Evolutionary conservation across 2,888 invertebrate species (phyloP).

Genomic region (Liopterus haemorrhoidalis): DNA sequence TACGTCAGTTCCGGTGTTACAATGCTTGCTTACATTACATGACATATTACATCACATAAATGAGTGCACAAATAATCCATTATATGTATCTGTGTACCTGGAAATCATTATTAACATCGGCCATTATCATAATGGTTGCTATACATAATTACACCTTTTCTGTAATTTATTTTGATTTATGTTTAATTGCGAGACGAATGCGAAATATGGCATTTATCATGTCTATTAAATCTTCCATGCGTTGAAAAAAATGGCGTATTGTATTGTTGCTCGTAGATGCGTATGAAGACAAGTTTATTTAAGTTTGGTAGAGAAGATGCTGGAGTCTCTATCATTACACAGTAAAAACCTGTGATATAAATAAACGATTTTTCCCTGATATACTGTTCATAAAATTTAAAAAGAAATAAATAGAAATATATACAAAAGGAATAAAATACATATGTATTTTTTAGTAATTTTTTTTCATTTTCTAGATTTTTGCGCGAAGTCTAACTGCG

Average conservation of each 20-base stretch:
- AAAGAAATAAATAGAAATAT: neutral
- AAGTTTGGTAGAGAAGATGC: too few species aligned
- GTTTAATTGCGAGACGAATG: slow-evolving; percentile 12
- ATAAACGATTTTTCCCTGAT: neutral
- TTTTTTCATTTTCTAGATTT: too few species aligned
- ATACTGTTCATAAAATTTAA: neutral
- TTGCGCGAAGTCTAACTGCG: too few species aligned
- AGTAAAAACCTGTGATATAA: too few species aligned
- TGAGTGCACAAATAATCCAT: slow-evolving; percentile 24
- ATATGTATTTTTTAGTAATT: too few species aligned
- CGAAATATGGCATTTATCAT: neutral
- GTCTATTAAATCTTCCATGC: too few species aligned
- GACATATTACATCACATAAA: slow-evolving; percentile 23
- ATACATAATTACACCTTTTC: slow-evolving; percentile 18
- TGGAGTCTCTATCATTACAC: too few species aligned
- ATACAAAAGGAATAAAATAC: too few species aligned
- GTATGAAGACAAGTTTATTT: too few species aligned
- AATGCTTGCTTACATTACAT: slow-evolving; percentile 14
- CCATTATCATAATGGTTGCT: slow-evolving; percentile 21
- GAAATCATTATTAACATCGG: slow-evolving; percentile 20
- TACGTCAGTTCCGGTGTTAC: slow-evolving; percentile 21
- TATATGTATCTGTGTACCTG: slow-evolving; percentile 13
- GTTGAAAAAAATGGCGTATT: too few species aligned
- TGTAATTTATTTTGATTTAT: slow-evolving; percentile 17
- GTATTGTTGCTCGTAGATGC: too few species aligned